Conservation (phyloP, 2,888 invertebrate species). For the Eumerus sabulonum region DNA sequence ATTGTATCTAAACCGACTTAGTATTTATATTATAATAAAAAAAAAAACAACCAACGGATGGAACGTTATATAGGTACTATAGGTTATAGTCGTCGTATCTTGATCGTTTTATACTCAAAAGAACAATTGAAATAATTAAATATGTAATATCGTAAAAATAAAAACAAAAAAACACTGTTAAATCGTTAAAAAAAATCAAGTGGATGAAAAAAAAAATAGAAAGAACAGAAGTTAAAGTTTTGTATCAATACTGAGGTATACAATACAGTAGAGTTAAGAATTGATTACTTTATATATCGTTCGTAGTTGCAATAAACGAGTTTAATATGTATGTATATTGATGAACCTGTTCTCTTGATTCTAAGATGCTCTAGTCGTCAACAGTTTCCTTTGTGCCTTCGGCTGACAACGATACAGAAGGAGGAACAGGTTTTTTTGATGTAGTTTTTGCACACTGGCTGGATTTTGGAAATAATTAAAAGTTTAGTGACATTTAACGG, state of each 20-base stretch:
- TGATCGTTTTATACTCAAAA: background rate
- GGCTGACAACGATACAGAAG: too few species aligned
- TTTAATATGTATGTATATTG: slow-evolving; percentile 43
- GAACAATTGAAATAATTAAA: slow-evolving; percentile 10
- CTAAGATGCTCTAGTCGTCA: too few species aligned
- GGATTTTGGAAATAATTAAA: too few species aligned
- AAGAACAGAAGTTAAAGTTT: too few species aligned
- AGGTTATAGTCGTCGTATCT: slow-evolving; percentile 5
- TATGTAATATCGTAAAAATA: slow-evolving; percentile 1
- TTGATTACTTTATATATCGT: slow-evolving; percentile 52
- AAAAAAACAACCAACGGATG: background rate
- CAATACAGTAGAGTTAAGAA: slow-evolving; percentile 41
- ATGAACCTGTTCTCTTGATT: background rate
- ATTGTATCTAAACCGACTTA: background rate
- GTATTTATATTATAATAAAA: background rate
- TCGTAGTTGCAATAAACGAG: slow-evolving; percentile 53
- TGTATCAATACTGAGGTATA: slow-evolving; percentile 22
- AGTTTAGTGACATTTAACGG: too few species aligned
- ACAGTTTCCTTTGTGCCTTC: background rate
- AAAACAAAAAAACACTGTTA: slow-evolving; percentile 19
- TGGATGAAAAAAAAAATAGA: background rate
- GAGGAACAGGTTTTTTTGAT: too few species aligned
- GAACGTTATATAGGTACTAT: slow-evolving; percentile 13
- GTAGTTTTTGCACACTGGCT: too few species aligned
- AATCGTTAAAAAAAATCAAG: slow-evolving; percentile 10